Conservation (phyloP, 2,113 vertebrate species). For the Bambusicola thoracicus region DNA sequence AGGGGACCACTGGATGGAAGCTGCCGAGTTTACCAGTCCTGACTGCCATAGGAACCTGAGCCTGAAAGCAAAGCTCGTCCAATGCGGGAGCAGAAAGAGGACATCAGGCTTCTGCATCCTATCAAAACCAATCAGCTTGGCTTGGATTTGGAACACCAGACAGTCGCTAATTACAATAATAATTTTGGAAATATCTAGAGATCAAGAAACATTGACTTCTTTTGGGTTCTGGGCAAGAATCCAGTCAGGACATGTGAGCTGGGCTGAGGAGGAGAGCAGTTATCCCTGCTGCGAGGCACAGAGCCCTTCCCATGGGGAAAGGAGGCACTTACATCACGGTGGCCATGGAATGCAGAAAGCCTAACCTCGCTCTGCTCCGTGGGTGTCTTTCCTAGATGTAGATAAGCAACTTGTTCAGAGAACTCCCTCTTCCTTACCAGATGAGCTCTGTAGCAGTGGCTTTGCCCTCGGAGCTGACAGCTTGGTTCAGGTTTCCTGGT, state of each 20-base stretch:
- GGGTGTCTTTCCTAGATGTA: neutral
- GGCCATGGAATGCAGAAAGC: neutral
- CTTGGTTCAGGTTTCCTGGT: neutral
- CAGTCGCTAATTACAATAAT: too few species aligned
- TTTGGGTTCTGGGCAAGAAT: neutral
- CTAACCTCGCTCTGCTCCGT: neutral
- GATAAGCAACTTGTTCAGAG: neutral
- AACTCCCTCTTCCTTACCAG: neutral
- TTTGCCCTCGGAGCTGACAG: neutral
- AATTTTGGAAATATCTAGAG: neutral
- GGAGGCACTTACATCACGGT: neutral
- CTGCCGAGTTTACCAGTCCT: neutral
- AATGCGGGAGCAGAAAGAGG: neutral
- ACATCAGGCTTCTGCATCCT: neutral
- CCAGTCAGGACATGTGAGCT: neutral
- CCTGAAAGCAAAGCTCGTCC: neutral
- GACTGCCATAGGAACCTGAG: neutral
- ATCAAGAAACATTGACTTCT: neutral
- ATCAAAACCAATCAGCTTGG: neutral
- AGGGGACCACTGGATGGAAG: fast-evolving
- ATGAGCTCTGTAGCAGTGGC: neutral
- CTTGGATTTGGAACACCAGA: neutral
- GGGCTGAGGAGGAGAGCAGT: neutral
- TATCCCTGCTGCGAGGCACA: neutral
- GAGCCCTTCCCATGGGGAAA: neutral